A percentile compares a stretch with the other conserved stretches of the same genome.
These are phyloP conservation scores for Cordilura impudica DNA, from an alignment of 2,888 invertebrate genomes.

Conservation along the genomic window DNA sequence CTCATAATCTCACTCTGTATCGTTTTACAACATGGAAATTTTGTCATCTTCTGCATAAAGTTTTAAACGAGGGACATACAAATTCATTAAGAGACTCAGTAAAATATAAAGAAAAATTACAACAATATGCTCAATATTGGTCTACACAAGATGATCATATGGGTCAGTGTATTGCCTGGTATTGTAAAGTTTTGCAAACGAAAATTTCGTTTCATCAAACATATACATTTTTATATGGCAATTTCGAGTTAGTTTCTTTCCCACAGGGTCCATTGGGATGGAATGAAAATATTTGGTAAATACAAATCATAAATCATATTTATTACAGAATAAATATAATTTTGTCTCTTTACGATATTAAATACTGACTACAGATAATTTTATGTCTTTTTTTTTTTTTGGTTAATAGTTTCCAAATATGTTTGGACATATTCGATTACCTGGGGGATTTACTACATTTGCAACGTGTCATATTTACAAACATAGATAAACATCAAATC, in stretches of 20 bases:
- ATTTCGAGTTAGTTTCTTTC: conserved; percentile 33
- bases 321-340: not conserved
- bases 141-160: conserved; percentile 15
- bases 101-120: not conserved
- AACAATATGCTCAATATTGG: conserved; percentile 37
- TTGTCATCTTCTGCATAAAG: conserved; percentile 47
- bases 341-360: not conserved
- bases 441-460: conserved; percentile 49
- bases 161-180: conserved; percentile 30
- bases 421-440: conserved; percentile 55
- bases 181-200: conserved; percentile 34
- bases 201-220: conserved; percentile 53
- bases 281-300: conserved; percentile 54
- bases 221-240: conserved; percentile 44
- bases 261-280: conserved; percentile 53
- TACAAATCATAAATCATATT: not conserved
- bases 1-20: conserved; percentile 8
- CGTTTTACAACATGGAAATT: conserved; percentile 50
- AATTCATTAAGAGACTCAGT: conserved; percentile 14
- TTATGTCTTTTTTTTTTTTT: not conserved
- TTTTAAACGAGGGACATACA: conserved; percentile 45
- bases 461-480: conserved; percentile 50
- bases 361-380: not conserved
- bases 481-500: conserved; percentile 34
- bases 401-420: conserved; percentile 43